Conservation (phyloP, 2,113 vertebrate species). For the Chitala chitala region DNA sequence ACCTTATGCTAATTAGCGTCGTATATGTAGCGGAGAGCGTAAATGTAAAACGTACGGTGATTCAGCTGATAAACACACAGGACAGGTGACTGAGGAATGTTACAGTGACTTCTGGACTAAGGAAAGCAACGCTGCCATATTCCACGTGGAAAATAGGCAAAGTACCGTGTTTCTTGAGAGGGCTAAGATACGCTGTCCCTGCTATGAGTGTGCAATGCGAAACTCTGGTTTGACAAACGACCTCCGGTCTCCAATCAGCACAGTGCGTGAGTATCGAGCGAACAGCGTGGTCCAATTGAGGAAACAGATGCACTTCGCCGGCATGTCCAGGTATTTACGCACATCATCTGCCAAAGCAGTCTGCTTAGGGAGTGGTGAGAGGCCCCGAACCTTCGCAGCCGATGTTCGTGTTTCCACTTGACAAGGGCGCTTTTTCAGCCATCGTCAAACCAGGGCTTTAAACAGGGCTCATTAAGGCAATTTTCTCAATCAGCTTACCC, state of each 20-base stretch:
- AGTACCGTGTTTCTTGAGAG: background rate
- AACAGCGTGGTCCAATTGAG: constrained; percentile 38
- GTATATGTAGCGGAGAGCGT: no score
- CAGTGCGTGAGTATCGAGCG: background rate
- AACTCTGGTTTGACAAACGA: constrained; percentile 51
- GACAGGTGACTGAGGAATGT: background rate
- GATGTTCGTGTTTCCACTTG: constrained; percentile 9
- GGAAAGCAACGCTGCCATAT: background rate
- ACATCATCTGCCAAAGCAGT: constrained; percentile 41
- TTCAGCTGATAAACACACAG: background rate
- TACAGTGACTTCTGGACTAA: background rate
- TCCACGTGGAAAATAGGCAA: background rate
- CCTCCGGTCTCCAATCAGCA: constrained; percentile 48
- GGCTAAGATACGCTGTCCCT: background rate
- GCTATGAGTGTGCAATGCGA: background rate
- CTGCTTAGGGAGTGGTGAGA: constrained; percentile 23
- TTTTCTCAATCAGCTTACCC: constrained; percentile 49
- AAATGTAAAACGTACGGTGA: no score
- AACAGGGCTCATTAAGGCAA: constrained; percentile 49
- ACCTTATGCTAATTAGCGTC: no score
- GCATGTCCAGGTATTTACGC: constrained; percentile 50
- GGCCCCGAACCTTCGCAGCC: background rate
- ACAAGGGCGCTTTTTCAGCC: constrained; percentile 17
- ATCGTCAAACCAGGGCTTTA: constrained; percentile 30
- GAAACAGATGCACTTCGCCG: constrained; percentile 47